Conservation (phyloP, 2,888 invertebrate species). For the Standfussiana lucernea region DNA sequence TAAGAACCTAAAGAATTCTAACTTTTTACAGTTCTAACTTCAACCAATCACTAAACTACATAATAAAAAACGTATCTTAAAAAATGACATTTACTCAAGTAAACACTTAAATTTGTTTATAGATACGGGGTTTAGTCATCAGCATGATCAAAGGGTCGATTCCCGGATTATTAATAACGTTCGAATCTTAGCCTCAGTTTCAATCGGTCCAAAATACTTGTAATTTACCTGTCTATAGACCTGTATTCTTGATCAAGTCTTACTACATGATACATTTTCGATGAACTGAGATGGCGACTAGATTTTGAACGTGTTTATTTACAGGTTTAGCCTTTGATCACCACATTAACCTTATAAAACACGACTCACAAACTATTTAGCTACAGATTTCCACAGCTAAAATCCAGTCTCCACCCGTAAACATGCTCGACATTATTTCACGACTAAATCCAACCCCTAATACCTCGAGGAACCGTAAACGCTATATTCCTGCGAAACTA, state of each 20-base stretch:
- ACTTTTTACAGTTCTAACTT: too few relatives aligned
- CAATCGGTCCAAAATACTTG: neutral
- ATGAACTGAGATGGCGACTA: neutral
- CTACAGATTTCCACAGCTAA: neutral
- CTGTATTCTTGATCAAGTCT: neutral
- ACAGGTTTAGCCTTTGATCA: neutral
- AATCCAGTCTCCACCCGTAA: neutral
- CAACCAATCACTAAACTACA: too few relatives aligned
- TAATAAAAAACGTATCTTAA: too few relatives aligned
- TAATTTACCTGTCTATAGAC: neutral
- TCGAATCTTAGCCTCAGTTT: too few relatives aligned
- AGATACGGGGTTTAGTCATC: too few relatives aligned
- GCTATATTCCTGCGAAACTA: constrained; percentile 36
- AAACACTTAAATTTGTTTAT: too few relatives aligned
- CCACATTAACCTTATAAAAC: neutral
- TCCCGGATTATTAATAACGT: too few relatives aligned
- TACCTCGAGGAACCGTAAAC: constrained; percentile 26
- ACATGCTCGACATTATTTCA: constrained; percentile 25
- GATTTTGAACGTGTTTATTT: neutral
- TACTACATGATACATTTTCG: neutral
- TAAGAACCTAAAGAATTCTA: too few relatives aligned
- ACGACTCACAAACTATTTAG: neutral
- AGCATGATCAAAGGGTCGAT: too few relatives aligned
- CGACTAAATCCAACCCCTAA: constrained; percentile 22
- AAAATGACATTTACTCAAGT: too few relatives aligned